Evolutionary conservation across 1,140 invertebrate species (phyloP).

Genomic region (Nephotettix cincticeps): DNA sequence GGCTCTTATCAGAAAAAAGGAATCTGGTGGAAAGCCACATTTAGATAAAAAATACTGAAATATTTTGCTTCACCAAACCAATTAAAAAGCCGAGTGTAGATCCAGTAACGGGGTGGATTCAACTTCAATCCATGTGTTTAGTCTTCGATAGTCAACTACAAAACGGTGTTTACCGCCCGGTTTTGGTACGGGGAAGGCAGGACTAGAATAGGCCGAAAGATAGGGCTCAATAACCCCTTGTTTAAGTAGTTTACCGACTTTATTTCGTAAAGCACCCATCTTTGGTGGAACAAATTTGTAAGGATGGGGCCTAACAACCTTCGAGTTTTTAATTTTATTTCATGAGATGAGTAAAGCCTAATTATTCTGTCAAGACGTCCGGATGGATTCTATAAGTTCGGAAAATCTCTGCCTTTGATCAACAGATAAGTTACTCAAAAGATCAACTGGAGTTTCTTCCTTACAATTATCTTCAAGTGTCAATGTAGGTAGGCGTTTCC

Average conservation of each 20-base stretch:
- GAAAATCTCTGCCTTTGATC: not conserved
- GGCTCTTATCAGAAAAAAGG: not conserved
- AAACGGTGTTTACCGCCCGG: not conserved
- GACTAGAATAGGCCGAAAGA: not conserved
- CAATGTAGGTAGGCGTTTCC: not conserved
- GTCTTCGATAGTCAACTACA: not conserved
- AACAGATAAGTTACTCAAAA: not conserved
- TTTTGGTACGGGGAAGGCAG: not conserved
- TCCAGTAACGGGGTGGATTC: not conserved
- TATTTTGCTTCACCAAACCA: not conserved
- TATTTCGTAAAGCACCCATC: not conserved
- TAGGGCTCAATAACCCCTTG: not conserved
- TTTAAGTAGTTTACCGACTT: not conserved
- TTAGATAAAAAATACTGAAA: not conserved
- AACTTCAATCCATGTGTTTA: not conserved
- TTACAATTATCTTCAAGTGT: not conserved
- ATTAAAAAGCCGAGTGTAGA: not conserved
- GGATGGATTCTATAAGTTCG: not conserved
- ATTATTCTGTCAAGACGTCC: not conserved
- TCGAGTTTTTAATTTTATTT: not conserved
- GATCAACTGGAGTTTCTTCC: not conserved
- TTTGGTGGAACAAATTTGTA: slow-evolving; percentile 5
- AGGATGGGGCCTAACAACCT: not conserved
- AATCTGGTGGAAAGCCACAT: not conserved
- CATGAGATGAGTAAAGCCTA: not conserved